Base-by-base conservation (phyloP, 2,113 vertebrate genomes). In the Anser brachyrhynchus region DNA sequence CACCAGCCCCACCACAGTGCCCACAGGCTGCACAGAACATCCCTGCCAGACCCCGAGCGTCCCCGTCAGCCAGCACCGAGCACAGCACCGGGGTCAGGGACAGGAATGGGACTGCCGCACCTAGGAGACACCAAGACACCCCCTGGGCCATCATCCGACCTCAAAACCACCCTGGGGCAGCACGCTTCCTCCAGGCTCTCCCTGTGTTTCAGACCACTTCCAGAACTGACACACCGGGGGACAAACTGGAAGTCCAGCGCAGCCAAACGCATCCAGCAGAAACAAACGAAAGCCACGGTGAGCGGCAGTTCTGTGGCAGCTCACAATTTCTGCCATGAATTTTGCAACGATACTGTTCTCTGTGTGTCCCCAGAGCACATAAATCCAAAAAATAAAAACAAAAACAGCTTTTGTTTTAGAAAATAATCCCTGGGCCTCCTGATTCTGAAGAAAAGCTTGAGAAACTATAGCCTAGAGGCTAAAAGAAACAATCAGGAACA, bases 201-300 rank as follows among this genome's bases (percentile, higher is more conserved):
- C 62, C 52, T 1, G 0, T 12, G 2, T 15, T n/a, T 6, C 77
- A 65, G 61, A 78, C 26, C 18, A 10, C 55, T 18, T 39, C 13
- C 26, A 11, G 2, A 15, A 44, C 6, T 14, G 57, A 33, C 51
- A 21, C 8, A 1, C 61, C 7, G 15, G 2, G 22, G 35, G 23
- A 70, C 58, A 57, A 67, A 55, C 39, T 19, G 49, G 39, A n/a
- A 65, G 16, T 2, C 17, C 9, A 5, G 55, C 69, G 43, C 10
- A 20, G 18, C 46, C 0, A 3, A 29, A 51, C 21, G 31, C 44
- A 41, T 5, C 46, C 37, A 26, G 49, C n/a, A 51, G 59, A 31
- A 22, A 14, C 1, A 0, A 1, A 8, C 37, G 29, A 23, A 67
- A 54, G 43, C 33, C 70, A 16, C 0, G 0, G 19, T 16, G 17